Conservation (phyloP, 2,888 invertebrate species). For the Hypena proboscidalis region DNA sequence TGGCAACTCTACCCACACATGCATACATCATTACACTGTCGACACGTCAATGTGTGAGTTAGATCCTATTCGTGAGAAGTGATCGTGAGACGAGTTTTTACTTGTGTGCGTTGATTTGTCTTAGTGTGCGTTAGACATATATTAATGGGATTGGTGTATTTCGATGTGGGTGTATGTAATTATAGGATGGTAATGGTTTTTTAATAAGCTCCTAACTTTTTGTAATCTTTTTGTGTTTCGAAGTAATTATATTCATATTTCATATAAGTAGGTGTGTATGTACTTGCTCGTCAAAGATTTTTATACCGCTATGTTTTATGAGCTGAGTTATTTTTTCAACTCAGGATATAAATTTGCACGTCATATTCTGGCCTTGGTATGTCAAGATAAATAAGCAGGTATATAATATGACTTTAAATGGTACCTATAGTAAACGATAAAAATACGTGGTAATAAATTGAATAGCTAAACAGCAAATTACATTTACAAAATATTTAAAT, state of each 20-base stretch:
- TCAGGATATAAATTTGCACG: no score
- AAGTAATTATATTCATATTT: constrained; percentile 51
- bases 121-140: constrained; percentile 69
- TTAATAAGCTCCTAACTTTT: constrained; percentile 76
- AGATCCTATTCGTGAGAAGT: constrained; percentile 52
- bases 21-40: constrained; percentile 36
- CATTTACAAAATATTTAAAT: no score
- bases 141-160: constrained; percentile 78
- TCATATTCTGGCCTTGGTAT: no score
- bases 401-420: no score
- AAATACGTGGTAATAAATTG: no score
- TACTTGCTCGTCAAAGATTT: constrained; percentile 1
- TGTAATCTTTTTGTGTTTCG: constrained; percentile 39
- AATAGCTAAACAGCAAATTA: no score
- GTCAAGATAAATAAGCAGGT: no score
- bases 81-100: constrained; percentile 25
- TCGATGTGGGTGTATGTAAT: constrained; percentile 78
- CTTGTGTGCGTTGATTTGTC: constrained; percentile 36
- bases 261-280: constrained; percentile 11
- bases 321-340: no score
- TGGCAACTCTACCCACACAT: constrained; percentile 60
- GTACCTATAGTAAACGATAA: no score
- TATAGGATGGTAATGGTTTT: constrained; percentile 80
- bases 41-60: constrained; percentile 51
- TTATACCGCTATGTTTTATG: no score